phyloP scores from a whole-genome alignment of 1,140 invertebrate species.

The Drosophila bocki region DNA sequence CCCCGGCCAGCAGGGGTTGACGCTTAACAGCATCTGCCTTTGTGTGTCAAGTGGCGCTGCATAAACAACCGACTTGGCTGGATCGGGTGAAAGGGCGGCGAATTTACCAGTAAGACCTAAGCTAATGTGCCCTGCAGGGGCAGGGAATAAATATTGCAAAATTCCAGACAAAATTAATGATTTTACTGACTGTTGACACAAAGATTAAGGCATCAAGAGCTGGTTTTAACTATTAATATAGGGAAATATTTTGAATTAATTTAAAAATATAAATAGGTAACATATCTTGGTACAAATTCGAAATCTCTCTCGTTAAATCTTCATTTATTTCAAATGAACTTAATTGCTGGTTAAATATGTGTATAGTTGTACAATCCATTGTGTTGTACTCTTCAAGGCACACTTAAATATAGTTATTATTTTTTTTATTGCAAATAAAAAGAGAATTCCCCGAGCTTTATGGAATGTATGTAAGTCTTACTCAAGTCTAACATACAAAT shows the following conservation, averaged over 20 bases:
- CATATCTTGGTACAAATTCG: no score
- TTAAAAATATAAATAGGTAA: background rate
- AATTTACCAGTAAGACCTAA: conserved; percentile 18
- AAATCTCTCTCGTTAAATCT: background rate
- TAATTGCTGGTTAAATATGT: background rate
- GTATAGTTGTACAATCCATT: background rate
- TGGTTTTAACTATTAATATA: background rate
- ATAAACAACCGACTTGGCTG: conserved; percentile 21
- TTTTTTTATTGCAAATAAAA: background rate
- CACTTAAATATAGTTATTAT: background rate
- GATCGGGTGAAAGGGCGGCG: conserved; percentile 2
- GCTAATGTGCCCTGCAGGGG: conserved; percentile 8
- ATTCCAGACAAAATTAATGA: conserved; percentile 1
- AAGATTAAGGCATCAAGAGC: background rate
- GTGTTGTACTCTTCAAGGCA: background rate
- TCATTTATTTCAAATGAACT: background rate
- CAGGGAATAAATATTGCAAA: background rate
- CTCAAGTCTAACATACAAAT: background rate
- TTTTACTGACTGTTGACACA: background rate
- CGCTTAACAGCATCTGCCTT: conserved; percentile 53
- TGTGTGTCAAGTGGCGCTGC: conserved; percentile 52
- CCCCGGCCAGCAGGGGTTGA: conserved; percentile 33
- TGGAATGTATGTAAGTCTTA: background rate
- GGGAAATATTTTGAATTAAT: background rate
- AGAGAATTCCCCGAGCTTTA: background rate